phyloP scores from a whole-genome alignment of 2,113 vertebrate species.

The Zonotrichia leucophrys region DNA sequence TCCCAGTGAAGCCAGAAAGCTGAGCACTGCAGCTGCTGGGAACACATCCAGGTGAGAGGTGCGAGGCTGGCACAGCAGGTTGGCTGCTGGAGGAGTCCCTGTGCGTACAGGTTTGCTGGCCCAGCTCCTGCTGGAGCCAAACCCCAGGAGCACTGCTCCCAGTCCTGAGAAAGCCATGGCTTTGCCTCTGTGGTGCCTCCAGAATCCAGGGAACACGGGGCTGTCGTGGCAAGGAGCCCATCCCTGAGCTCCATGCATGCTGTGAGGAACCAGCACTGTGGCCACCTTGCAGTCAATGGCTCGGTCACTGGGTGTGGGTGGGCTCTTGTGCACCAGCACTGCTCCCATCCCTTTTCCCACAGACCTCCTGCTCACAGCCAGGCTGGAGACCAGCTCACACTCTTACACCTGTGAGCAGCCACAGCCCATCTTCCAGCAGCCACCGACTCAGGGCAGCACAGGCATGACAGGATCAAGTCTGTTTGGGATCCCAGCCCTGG shows the following conservation, averaged over 20 bases:
- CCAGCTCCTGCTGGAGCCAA: neutral
- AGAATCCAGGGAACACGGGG: rapidly evolving
- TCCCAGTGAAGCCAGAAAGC: neutral
- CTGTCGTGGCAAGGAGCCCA: neutral
- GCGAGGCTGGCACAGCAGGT: neutral
- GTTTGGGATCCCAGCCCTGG: neutral
- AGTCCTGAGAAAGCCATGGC: slow-evolving; percentile 53
- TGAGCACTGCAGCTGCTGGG: neutral
- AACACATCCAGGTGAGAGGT: neutral
- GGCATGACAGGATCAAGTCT: rapidly evolving
- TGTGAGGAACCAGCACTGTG: neutral
- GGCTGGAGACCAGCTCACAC: neutral
- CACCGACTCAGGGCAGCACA: neutral
- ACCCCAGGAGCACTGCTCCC: neutral
- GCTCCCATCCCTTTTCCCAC: neutral
- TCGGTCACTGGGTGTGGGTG: neutral
- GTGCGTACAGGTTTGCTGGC: neutral
- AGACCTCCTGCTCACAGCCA: neutral
- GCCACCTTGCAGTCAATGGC: neutral
- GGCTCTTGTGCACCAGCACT: rapidly evolving
- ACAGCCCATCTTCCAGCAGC: neutral
- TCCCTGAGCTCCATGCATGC: neutral
- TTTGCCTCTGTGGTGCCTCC: neutral
- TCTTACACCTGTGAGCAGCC: neutral
- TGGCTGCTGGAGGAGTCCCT: slow-evolving; percentile 17